Evolutionary conservation across 2,888 invertebrate species (phyloP).

Genomic region (Byasa hedistus): DNA sequence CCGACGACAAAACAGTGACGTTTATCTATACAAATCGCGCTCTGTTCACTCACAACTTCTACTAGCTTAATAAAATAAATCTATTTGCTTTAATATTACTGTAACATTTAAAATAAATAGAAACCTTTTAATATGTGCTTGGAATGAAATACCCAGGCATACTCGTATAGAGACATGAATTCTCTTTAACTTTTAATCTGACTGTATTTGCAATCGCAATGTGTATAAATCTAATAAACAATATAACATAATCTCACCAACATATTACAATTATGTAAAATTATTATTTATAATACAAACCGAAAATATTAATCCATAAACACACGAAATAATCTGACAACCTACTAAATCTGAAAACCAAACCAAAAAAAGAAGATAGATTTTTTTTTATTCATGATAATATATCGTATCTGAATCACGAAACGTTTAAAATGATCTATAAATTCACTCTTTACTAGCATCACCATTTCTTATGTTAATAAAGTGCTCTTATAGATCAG

Average conservation of each 20-base stretch:
- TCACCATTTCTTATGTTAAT: not conserved
- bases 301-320: too few species aligned
- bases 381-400: not conserved
- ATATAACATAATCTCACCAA: too few species aligned
- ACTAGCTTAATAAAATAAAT: constrained; percentile 15
- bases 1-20: constrained; percentile 48
- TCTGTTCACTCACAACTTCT: constrained; percentile 13
- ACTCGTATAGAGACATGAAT: too few species aligned
- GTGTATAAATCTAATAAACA: too few species aligned
- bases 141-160: not conserved
- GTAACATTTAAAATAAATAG: not conserved
- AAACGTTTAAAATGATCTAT: not conserved
- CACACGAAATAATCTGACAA: not conserved
- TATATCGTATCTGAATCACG: not conserved
- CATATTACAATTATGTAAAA: too few species aligned
- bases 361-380: too few species aligned
- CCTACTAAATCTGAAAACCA: too few species aligned
- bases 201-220: too few species aligned
- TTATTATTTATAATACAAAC: too few species aligned
- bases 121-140: not conserved
- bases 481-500: constrained; percentile 2
- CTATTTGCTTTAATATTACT: too few species aligned
- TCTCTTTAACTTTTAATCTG: too few species aligned
- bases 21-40: constrained; percentile 32
- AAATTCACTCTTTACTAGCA: too few species aligned